Conservation (phyloP, 2,888 invertebrate genomes). For the Lepidocyrtinus sp. region DNA sequence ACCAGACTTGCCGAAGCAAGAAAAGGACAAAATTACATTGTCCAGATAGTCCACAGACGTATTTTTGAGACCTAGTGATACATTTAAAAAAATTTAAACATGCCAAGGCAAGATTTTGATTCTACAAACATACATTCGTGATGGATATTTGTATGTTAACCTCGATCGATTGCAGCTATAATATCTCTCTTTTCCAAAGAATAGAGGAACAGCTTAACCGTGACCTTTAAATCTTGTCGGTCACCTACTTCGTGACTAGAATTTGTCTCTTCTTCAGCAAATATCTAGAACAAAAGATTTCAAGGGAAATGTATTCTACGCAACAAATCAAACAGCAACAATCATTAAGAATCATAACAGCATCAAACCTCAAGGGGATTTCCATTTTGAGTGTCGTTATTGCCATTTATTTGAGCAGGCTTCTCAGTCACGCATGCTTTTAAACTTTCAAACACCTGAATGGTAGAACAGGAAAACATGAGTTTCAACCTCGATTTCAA, state of each 20-base stretch:
- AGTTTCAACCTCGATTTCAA: no score
- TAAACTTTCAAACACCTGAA: conserved; percentile 66
- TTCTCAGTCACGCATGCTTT: conserved; percentile 62
- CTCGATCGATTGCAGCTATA: conserved; percentile 82
- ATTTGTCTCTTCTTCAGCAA: conserved; percentile 31
- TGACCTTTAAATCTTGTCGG: conserved; percentile 84
- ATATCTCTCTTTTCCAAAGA: conserved; percentile 79
- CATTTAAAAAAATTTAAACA: no score
- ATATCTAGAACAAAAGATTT: conserved; percentile 20
- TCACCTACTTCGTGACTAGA: conserved; percentile 77
- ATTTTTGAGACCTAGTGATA: conserved; percentile 53
- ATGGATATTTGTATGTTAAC: conserved; percentile 73
- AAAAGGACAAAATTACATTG: conserved; percentile 85
- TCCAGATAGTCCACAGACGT: conserved; percentile 77
- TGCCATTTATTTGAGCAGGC: conserved; percentile 33
- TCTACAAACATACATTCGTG: no score
- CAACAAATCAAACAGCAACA: conserved; percentile 3
- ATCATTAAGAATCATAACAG: no score
- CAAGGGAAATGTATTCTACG: not conserved
- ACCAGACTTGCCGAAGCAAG: conserved; percentile 70
- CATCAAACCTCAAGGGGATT: conserved; percentile 51
- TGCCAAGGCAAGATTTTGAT: no score
- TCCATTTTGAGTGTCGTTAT: conserved; percentile 37
- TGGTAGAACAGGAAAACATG: not conserved
- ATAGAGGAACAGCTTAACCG: conserved; percentile 89